Percentiles rank a stretch among this genome's conserved stretches.
Evolutionary conservation across 2,888 invertebrate species (phyloP).

Genomic region (Pterostichus niger): DNA sequence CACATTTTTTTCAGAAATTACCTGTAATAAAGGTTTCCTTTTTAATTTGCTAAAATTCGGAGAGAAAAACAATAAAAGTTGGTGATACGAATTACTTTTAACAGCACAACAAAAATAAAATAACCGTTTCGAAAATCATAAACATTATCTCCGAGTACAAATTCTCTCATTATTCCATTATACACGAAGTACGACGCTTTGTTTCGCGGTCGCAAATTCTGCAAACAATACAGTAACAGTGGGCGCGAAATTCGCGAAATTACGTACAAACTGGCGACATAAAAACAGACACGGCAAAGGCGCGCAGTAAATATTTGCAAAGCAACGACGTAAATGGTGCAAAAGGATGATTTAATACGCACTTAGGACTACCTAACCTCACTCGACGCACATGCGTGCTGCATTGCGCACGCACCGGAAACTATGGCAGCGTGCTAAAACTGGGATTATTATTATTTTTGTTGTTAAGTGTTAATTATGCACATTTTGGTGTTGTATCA

Average conservation of each 20-base stretch:
- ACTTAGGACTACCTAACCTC: conserved; percentile 37
- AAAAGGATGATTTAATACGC: conserved; percentile 64
- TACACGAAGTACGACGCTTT: conserved; percentile 39
- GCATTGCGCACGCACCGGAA: not conserved
- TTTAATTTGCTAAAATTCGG: conserved; percentile 14
- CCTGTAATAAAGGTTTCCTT: conserved; percentile 1
- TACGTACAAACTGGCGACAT: conserved; percentile 56
- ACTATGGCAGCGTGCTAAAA: not conserved
- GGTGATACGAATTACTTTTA: conserved; percentile 37
- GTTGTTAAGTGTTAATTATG: not conserved
- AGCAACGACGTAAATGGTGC: conserved; percentile 57
- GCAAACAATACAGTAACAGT: conserved; percentile 37
- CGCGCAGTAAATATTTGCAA: conserved; percentile 62
- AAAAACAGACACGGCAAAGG: conserved; percentile 56
- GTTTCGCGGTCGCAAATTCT: conserved; percentile 49
- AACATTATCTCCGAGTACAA: conserved; percentile 47
- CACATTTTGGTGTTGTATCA: not conserved
- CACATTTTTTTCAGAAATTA: not conserved
- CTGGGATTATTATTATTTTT: conserved; percentile 3
- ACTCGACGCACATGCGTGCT: conserved; percentile 33
- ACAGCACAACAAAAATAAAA: conserved; percentile 38
- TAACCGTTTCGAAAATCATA: conserved; percentile 45
- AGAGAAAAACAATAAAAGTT: conserved; percentile 38
- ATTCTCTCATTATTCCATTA: conserved; percentile 55
- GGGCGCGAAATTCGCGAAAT: conserved; percentile 53